These are phyloP conservation scores for Symphodus melops DNA, from an alignment of 2,113 vertebrate species.

Conservation along the genomic window DNA sequence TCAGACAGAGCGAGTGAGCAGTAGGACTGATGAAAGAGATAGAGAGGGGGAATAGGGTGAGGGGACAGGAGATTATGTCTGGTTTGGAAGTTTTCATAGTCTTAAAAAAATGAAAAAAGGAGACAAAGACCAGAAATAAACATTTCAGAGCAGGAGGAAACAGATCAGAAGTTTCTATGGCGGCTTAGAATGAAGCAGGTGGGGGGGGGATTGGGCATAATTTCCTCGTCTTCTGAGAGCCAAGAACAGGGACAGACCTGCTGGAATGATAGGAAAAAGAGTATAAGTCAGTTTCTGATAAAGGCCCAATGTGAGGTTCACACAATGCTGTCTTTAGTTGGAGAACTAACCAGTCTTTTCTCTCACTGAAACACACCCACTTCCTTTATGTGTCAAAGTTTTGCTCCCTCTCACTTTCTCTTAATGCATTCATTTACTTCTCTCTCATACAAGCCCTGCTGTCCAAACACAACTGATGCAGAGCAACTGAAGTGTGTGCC, in stretches of 20 bases:
- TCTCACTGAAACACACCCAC: neutral
- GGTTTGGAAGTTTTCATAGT: too few relatives aligned
- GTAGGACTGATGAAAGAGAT: slow-evolving; percentile 20
- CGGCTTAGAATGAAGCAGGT: slow-evolving; percentile 15
- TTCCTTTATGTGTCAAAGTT: neutral
- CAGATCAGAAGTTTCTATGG: too few relatives aligned
- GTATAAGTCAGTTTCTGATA: too few relatives aligned
- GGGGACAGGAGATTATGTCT: slow-evolving; percentile 26
- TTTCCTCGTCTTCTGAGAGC: slow-evolving; percentile 84
- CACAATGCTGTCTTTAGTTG: slow-evolving; percentile 40
- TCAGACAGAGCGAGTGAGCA: too few relatives aligned
- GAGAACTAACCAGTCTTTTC: slow-evolving; percentile 38
- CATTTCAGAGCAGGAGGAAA: neutral
- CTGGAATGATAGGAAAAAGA: neutral
- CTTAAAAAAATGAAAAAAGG: slow-evolving; percentile 30
- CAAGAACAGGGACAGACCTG: slow-evolving; percentile 78
- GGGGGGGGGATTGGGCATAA: slow-evolving; percentile 96
- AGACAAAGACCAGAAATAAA: slow-evolving; percentile 11
- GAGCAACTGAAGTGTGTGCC: slow-evolving; percentile 34
- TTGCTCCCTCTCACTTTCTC: neutral
- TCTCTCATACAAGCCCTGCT: slow-evolving; percentile 22
- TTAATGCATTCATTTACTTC: neutral
- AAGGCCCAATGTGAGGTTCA: too few relatives aligned
- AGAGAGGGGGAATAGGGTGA: too few relatives aligned
- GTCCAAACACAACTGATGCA: slow-evolving; percentile 48